Percentiles rank a stretch among this genome's conserved stretches.
These are phyloP conservation scores for Trichoplusia ni DNA, from an alignment of 1,140 invertebrate species.

Conservation along the genomic window DNA sequence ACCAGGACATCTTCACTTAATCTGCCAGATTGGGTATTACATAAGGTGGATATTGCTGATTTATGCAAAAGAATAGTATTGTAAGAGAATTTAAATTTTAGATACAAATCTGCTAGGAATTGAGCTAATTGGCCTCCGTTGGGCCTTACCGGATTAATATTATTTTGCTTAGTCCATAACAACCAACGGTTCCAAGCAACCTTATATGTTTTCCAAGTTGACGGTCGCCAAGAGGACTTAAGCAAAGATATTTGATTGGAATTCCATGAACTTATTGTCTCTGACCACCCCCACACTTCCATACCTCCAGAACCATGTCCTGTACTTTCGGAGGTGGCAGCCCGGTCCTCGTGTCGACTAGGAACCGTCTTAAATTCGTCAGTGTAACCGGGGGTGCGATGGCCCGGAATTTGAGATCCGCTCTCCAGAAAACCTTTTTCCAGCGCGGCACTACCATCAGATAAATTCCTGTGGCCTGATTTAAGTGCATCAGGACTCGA, in stretches of 20 bases:
- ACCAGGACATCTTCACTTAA: constrained; percentile 34
- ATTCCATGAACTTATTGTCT: constrained; percentile 33
- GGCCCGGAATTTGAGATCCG: constrained; percentile 51
- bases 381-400: constrained; percentile 44
- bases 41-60: constrained; percentile 59
- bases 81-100: constrained; percentile 24
- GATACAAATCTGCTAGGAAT: constrained; percentile 32
- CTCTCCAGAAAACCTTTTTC: constrained; percentile 56
- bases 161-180: constrained; percentile 15
- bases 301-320: constrained; percentile 49
- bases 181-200: constrained; percentile 28
- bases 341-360: constrained; percentile 49
- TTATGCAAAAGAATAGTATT: constrained; percentile 36
- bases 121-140: constrained; percentile 16
- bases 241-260: constrained; percentile 30
- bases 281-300: constrained; percentile 54
- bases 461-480: constrained; percentile 45
- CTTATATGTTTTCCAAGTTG: constrained; percentile 40
- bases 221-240: constrained; percentile 33
- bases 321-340: constrained; percentile 46
- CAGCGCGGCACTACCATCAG: constrained; percentile 55
- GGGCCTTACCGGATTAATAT: constrained; percentile 1
- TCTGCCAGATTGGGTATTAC: constrained; percentile 13
- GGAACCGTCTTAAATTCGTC: constrained; percentile 35
- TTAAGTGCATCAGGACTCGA: constrained; percentile 53